phyloP scores from a whole-genome alignment of 64 coral and sea anemone species.

The Stylophora pistillata region DNA sequence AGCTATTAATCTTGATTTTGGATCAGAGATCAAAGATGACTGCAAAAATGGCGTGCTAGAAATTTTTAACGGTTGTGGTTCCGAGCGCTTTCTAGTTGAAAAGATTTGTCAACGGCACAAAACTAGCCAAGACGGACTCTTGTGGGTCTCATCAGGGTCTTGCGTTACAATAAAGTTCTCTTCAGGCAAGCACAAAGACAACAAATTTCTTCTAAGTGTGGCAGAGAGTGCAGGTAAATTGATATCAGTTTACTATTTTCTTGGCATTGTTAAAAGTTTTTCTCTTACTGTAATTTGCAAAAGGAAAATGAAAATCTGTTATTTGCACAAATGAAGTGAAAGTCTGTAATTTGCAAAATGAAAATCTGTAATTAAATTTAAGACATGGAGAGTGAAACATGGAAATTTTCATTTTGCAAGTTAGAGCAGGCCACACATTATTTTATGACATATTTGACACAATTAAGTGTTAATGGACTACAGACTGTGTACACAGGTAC shows the following conservation, averaged over 20 bases:
- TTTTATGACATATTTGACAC: too few relatives aligned
- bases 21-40: conserved; percentile 34
- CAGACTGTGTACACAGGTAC: too few relatives aligned
- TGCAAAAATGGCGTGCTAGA: conserved; percentile 50
- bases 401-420: too few relatives aligned
- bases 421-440: too few relatives aligned
- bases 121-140: conserved; percentile 11
- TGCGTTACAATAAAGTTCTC: conserved; percentile 76
- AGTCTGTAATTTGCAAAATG: too few relatives aligned
- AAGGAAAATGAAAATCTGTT: too few relatives aligned
- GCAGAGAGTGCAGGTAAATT: conserved; percentile 10
- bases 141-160: conserved; percentile 74
- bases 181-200: conserved; percentile 48
- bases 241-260: neutral
- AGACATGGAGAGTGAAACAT: too few relatives aligned
- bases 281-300: too few relatives aligned
- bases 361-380: too few relatives aligned
- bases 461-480: too few relatives aligned
- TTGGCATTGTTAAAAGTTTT: too few relatives aligned
- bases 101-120: conserved; percentile 39
- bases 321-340: too few relatives aligned
- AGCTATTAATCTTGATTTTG: conserved; percentile 9
- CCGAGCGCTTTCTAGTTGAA: conserved; percentile 65
- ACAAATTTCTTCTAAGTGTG: conserved; percentile 58
- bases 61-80: conserved; percentile 82